Evolutionary conservation across 2,797 vertebrate species (phyloP).

Genomic region (Squalus acanthias): DNA sequence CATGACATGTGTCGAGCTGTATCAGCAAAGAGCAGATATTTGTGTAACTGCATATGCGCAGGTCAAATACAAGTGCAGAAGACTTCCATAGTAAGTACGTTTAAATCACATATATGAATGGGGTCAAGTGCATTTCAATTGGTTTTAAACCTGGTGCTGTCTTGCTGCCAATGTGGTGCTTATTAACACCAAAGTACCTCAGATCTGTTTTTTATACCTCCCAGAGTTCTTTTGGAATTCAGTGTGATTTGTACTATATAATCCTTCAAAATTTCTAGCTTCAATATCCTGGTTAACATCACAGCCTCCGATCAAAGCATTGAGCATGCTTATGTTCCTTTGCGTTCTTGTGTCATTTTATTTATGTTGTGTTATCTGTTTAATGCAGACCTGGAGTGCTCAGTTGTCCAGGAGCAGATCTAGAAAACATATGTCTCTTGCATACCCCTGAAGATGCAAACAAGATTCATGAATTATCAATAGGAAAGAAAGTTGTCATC

Average conservation of each 20-base stretch:
- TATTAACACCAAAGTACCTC: neutral
- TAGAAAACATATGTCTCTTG: conserved; percentile 64
- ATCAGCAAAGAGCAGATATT: neutral
- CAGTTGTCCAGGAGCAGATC: conserved; percentile 62
- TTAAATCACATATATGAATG: neutral
- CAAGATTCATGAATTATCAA: conserved; percentile 60
- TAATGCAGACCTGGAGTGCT: conserved; percentile 60
- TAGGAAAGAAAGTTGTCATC: conserved; percentile 59
- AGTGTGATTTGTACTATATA: neutral
- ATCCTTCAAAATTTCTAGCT: neutral
- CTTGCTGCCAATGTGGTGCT: neutral
- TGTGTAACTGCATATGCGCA: neutral
- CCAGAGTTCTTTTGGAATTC: neutral
- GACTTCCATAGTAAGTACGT: neutral
- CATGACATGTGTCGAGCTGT: neutral
- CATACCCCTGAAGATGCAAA: conserved; percentile 66
- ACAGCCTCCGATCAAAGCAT: neutral
- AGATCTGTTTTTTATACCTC: neutral
- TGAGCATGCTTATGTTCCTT: neutral
- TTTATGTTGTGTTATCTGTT: neutral
- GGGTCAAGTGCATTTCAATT: neutral
- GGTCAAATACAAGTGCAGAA: neutral
- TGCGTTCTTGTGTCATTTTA: neutral
- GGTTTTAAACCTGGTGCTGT: neutral
- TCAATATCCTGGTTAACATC: neutral